Conservation (phyloP, 2,888 invertebrate species). For the Glyphotaelius pellucidus region DNA sequence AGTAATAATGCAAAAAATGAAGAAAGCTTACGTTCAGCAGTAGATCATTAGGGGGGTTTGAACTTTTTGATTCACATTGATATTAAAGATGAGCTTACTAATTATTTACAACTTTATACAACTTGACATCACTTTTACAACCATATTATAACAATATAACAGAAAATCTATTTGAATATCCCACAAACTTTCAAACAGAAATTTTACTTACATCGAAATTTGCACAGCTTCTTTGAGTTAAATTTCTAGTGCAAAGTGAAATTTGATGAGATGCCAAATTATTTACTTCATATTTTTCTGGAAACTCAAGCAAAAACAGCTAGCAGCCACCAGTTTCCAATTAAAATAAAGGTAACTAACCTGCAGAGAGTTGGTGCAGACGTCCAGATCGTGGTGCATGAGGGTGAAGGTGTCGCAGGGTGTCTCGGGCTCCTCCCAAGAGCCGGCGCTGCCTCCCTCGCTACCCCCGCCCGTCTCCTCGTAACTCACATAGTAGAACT, state of each 20-base stretch:
- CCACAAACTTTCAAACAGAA: neutral
- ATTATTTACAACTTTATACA: too few species aligned
- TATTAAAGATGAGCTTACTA: too few species aligned
- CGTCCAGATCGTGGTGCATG: conserved; percentile 98
- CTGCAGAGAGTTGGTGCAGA: conserved; percentile 96
- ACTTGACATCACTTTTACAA: neutral
- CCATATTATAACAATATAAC: neutral
- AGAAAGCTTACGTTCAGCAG: neutral
- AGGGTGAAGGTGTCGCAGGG: conserved; percentile 98
- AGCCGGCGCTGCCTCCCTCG: conserved; percentile 79
- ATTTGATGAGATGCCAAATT: neutral
- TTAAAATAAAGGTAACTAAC: conserved; percentile 71
- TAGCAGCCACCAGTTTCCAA: neutral
- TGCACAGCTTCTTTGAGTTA: too few species aligned
- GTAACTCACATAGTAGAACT: conserved; percentile 97
- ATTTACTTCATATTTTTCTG: neutral
- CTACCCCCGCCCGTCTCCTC: conserved; percentile 88
- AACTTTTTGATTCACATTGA: too few species aligned
- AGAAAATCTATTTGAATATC: neutral
- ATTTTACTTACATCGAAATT: neutral
- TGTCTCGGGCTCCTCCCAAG: conserved; percentile 89
- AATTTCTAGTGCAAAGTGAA: neutral
- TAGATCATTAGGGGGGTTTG: too few species aligned
- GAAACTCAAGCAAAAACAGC: neutral
- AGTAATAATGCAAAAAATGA: neutral